Evolutionary conservation across 1,140 invertebrate species (phyloP).

Genomic region (Mycetomoellerius zeteki): DNA sequence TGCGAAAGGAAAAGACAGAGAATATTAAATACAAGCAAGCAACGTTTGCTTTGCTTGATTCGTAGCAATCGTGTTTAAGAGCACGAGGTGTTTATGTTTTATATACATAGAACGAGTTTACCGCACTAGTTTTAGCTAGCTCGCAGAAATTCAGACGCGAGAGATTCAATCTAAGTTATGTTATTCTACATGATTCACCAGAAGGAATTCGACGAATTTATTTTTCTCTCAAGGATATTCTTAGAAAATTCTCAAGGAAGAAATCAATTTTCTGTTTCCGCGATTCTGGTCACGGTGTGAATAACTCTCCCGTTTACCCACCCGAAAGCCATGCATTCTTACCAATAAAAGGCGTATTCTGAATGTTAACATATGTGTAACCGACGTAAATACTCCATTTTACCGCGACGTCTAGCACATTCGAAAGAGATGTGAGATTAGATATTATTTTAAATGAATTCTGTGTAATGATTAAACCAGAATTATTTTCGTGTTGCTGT

Average conservation of each 20-base stretch:
- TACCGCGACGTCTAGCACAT: neutral
- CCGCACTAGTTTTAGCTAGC: slow-evolving; percentile 48
- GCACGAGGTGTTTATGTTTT: slow-evolving; percentile 22
- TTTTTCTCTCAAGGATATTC: slow-evolving; percentile 58
- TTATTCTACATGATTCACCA: slow-evolving; percentile 30
- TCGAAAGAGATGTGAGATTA: neutral
- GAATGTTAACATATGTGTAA: slow-evolving; percentile 33
- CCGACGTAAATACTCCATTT: slow-evolving; percentile 19
- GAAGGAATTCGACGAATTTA: slow-evolving; percentile 53
- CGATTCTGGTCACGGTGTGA: slow-evolving; percentile 59
- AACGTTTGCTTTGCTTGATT: slow-evolving; percentile 25
- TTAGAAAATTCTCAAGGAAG: slow-evolving; percentile 37
- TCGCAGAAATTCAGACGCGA: slow-evolving; percentile 27
- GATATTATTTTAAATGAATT: neutral
- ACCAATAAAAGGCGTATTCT: slow-evolving; percentile 22
- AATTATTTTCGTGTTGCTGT: neutral
- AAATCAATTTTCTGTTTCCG: slow-evolving; percentile 58
- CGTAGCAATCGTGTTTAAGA: slow-evolving; percentile 40
- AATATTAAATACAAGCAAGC: slow-evolving; percentile 26
- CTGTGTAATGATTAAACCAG: neutral
- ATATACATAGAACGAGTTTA: slow-evolving; percentile 19
- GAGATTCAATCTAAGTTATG: slow-evolving; percentile 50
- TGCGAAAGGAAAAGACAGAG: neutral
- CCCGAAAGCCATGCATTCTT: slow-evolving; percentile 18
- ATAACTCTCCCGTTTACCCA: slow-evolving; percentile 52